Percentiles rank a stretch among this genome's conserved stretches.
Evolutionary conservation across 2,888 invertebrate species (phyloP).

Genomic region (Drosophila yooni): DNA sequence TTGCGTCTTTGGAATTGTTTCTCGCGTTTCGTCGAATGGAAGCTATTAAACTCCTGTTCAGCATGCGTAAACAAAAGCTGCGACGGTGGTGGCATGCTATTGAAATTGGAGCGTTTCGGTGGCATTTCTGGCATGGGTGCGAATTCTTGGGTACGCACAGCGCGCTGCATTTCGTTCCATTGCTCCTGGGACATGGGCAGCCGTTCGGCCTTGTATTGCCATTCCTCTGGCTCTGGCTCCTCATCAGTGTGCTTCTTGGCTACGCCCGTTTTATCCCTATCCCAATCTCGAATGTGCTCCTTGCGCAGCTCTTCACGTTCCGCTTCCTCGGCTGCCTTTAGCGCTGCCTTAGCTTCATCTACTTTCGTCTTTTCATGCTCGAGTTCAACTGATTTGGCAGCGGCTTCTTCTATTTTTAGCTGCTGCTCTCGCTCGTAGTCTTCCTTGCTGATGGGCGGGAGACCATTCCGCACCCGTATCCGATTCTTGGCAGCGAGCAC

Average conservation of each 20-base stretch:
- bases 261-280: conserved; percentile 86
- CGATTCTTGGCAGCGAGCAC: conserved; percentile 90
- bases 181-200: conserved; percentile 84
- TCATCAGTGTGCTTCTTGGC: conserved; percentile 12
- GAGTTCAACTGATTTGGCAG: conserved; percentile 55
- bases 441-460: conserved; percentile 88
- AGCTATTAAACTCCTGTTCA: conserved; percentile 59
- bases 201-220: conserved; percentile 83
- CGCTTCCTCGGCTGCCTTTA: conserved; percentile 80
- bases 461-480: conserved; percentile 90
- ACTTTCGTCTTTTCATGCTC: conserved; percentile 81
- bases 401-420: conserved; percentile 32
- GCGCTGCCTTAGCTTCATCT: conserved; percentile 69
- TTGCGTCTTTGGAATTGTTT: conserved; percentile 77
- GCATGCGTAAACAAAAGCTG: conserved; percentile 19
- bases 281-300: conserved; percentile 88
- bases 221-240: conserved; percentile 47
- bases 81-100: conserved; percentile 57
- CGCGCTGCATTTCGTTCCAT: conserved; percentile 88
- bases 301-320: conserved; percentile 84
- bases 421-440: conserved; percentile 76
- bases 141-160: conserved; percentile 90
- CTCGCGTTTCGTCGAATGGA: conserved; percentile 66
- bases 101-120: conserved; percentile 75
- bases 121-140: conserved; percentile 87